Conservation (phyloP, 2,888 invertebrate species). For the Poecilus cupreus region DNA sequence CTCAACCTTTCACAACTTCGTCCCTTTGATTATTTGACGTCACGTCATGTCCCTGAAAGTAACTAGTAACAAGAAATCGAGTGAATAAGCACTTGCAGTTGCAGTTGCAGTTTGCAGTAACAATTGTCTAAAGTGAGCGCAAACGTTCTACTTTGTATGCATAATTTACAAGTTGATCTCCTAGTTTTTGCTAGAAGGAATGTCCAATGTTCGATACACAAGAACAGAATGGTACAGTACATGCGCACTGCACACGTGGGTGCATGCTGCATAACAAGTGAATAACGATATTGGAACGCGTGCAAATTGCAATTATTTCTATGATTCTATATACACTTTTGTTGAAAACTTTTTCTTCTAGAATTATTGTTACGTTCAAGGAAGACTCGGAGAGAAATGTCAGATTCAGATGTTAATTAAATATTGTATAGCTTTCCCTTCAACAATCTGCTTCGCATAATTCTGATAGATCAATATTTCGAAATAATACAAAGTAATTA, state of each 20-base stretch:
- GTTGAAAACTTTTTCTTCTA: no score
- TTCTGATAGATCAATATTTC: no score
- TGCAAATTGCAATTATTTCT: no score
- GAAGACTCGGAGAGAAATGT: no score
- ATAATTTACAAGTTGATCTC: constrained; percentile 46
- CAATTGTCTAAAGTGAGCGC: not conserved
- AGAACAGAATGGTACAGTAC: not conserved
- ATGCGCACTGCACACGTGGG: constrained; percentile 3
- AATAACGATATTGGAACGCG: not conserved
- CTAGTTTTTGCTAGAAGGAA: constrained; percentile 33
- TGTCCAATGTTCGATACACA: not conserved
- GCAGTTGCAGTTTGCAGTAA: not conserved
- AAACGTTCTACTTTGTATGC: constrained; percentile 37
- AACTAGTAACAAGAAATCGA: not conserved
- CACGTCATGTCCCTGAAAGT: not conserved
- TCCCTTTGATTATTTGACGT: not conserved
- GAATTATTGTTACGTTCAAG: no score
- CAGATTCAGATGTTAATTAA: no score
- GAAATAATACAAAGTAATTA: no score
- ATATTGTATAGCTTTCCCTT: no score
- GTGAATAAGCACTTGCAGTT: not conserved
- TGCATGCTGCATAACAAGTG: not conserved
- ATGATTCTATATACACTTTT: no score
- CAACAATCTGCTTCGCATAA: no score
- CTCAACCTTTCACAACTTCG: no score